phyloP scores from a whole-genome alignment of 2,888 invertebrate species.

The Allacma fusca region DNA sequence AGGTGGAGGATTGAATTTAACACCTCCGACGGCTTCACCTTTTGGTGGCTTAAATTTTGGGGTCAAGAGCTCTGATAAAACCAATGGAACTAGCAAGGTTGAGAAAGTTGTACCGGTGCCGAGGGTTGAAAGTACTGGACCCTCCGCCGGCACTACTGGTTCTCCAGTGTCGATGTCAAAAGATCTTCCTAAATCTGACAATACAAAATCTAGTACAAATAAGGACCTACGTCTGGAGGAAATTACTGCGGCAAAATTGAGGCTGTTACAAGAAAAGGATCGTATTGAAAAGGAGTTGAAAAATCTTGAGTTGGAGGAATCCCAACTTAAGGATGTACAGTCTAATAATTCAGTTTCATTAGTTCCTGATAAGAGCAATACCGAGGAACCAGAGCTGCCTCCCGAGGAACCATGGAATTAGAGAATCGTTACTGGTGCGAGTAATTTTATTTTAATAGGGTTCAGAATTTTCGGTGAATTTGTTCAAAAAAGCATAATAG shows the following conservation, averaged over 20 bases:
- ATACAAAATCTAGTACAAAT: neutral
- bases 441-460: too few relatives aligned
- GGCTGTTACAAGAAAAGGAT: neutral
- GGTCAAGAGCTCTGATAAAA: neutral
- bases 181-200: too few relatives aligned
- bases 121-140: too few relatives aligned
- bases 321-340: neutral
- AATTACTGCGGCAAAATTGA: neutral
- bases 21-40: neutral
- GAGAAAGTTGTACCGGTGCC: too few relatives aligned
- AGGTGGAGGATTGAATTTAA: neutral
- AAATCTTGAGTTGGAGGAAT: neutral
- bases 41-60: constrained; percentile 1
- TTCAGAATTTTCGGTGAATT: too few relatives aligned
- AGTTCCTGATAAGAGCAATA: neutral
- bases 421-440: too few relatives aligned
- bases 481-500: too few relatives aligned
- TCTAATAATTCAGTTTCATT: neutral
- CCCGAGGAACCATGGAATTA: constrained; percentile 14
- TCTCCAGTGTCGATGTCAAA: too few relatives aligned
- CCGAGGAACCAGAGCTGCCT: neutral
- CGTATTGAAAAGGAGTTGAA: neutral
- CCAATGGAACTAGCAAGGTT: neutral
- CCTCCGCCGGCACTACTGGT: too few relatives aligned
- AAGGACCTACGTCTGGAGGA: neutral